Percentiles rank a stretch among this genome's conserved stretches.
phyloP scores from a whole-genome alignment of 1,140 invertebrate genomes.

The Pseudomyrmex sp. region DNA sequence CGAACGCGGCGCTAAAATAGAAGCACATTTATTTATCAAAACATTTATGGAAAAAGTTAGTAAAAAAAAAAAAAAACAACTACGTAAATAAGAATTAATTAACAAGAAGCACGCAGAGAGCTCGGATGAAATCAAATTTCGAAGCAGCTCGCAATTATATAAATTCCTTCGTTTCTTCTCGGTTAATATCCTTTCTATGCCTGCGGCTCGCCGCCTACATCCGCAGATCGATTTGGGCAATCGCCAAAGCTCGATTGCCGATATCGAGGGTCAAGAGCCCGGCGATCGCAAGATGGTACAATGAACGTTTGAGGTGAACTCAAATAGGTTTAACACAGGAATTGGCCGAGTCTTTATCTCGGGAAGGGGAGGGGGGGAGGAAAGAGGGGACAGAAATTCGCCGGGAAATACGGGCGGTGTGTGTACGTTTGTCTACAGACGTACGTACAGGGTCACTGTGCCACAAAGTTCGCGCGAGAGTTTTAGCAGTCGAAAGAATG shows the following conservation, averaged over 20 bases:
- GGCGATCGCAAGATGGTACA: conserved; percentile 44
- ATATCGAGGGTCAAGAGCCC: conserved; percentile 69
- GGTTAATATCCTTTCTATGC: conserved; percentile 47
- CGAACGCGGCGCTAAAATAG: too few species aligned
- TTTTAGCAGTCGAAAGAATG: conserved; percentile 12
- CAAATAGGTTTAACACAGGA: neutral
- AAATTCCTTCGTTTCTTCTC: conserved; percentile 55
- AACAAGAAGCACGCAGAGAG: neutral
- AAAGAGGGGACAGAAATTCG: neutral
- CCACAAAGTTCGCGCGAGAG: conserved; percentile 12
- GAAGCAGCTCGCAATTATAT: conserved; percentile 11
- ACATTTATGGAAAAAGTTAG: too few species aligned
- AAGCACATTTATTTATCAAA: too few species aligned
- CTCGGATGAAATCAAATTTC: conserved; percentile 3
- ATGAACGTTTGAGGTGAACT: conserved; percentile 28
- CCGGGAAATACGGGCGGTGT: too few species aligned
- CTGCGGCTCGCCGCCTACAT: conserved; percentile 61
- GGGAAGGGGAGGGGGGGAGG: accelerated
- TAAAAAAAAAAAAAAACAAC: neutral
- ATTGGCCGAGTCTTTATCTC: neutral
- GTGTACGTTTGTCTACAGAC: conserved; percentile 7
- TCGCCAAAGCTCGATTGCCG: conserved; percentile 74
- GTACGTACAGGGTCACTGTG: conserved; percentile 12
- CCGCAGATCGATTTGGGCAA: conserved; percentile 73
- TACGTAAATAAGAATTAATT: neutral